These are phyloP conservation scores for Phaonia tiefii DNA, from an alignment of 2,888 invertebrate species.

Conservation along the genomic window DNA sequence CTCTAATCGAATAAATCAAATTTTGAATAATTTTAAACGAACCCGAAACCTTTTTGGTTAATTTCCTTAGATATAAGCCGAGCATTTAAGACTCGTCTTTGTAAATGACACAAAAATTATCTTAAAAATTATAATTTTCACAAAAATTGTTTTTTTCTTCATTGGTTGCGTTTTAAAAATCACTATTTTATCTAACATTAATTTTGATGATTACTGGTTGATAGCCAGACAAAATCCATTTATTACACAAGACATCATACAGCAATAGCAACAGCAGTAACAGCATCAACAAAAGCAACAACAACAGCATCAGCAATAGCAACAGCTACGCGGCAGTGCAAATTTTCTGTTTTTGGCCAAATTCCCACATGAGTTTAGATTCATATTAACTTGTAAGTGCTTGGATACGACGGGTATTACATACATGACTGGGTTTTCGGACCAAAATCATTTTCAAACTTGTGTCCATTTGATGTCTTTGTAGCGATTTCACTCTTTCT, in stretches of 20 bases:
- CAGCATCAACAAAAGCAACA: not conserved
- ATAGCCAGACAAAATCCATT: constrained; percentile 56
- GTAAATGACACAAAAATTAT: too few species aligned
- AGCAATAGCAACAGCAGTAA: constrained; percentile 10
- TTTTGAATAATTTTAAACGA: too few species aligned
- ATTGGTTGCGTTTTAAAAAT: constrained; percentile 17
- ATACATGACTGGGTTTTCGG: constrained; percentile 53
- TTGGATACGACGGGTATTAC: constrained; percentile 45
- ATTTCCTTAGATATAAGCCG: too few species aligned
- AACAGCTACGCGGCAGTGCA: not conserved
- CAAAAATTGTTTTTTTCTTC: constrained; percentile 35
- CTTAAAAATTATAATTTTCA: constrained; percentile 29
- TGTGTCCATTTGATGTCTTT: not conserved
- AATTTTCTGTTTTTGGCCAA: constrained; percentile 38
- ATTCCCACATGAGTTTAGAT: constrained; percentile 67
- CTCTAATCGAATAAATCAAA: too few species aligned
- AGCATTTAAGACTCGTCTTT: too few species aligned
- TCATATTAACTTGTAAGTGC: constrained; percentile 62
- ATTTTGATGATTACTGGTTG: constrained; percentile 54
- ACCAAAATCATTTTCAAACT: not conserved
- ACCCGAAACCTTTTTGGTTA: too few species aligned
- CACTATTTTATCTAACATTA: constrained; percentile 38
- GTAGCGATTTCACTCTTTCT: not conserved
- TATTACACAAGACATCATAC: constrained; percentile 52
- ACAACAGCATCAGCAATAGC: not conserved